These are phyloP conservation scores for Liparis tanakae DNA, from an alignment of 2,797 vertebrate genomes.

Conservation along the genomic window DNA sequence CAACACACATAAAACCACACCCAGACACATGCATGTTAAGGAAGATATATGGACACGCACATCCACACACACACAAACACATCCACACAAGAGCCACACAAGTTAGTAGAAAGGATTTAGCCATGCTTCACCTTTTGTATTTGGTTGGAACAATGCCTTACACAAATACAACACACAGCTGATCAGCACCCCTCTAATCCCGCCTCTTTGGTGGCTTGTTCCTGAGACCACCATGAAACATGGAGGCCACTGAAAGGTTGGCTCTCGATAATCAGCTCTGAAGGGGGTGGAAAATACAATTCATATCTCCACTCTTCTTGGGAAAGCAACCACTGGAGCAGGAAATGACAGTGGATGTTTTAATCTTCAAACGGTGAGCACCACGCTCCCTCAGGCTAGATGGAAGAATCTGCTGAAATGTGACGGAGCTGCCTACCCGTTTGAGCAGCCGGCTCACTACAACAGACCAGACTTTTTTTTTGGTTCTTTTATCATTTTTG, in stretches of 20 bases:
- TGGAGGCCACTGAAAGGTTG: conserved; percentile 86
- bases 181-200: conserved; percentile 88
- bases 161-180: conserved; percentile 91
- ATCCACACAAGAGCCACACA: conserved; percentile 68
- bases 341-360: conserved; percentile 93
- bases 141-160: conserved; percentile 91
- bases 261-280: conserved; percentile 88
- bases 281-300: conserved; percentile 88
- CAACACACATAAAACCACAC: conserved; percentile 76
- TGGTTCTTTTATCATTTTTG: conserved; percentile 5
- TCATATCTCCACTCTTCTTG: conserved; percentile 88
- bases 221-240: conserved; percentile 97
- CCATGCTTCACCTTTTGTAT: conserved; percentile 97
- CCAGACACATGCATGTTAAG: conserved; percentile 69
- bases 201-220: conserved; percentile 87
- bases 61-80: conserved; percentile 78
- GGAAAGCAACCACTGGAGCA: conserved; percentile 90
- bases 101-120: conserved; percentile 92
- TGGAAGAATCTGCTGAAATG: conserved; percentile 80
- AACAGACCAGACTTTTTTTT: conserved; percentile 20
- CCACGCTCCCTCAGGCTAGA: conserved; percentile 84
- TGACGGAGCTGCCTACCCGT: conserved; percentile 74
- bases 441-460: conserved; percentile 66
- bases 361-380: conserved; percentile 94
- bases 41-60: conserved; percentile 55